A percentile compares a stretch with the other conserved stretches of the same genome.
These are phyloP conservation scores for Ptyas mucosa DNA, from an alignment of 2,113 vertebrate species.

Conservation along the genomic window DNA sequence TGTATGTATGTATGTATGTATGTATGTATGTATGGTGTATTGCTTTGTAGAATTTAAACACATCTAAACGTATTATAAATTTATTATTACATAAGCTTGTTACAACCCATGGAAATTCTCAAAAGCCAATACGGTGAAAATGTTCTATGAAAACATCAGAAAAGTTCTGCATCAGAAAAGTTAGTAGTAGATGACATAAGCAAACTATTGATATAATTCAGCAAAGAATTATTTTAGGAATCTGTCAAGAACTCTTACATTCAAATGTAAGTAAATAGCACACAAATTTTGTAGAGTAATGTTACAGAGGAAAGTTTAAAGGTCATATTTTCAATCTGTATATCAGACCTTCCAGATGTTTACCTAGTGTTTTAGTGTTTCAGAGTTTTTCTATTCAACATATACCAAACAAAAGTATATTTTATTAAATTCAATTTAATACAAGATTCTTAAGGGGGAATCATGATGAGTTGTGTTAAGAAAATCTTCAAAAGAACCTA, in stretches of 20 bases:
- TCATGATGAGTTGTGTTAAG: not conserved
- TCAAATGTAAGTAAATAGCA: not conserved
- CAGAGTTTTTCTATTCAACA: not conserved
- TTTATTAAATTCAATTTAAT: not conserved
- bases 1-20: no score
- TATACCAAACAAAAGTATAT: not conserved
- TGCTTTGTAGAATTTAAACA: not conserved
- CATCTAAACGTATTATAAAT: not conserved
- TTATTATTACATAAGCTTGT: not conserved
- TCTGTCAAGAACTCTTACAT: not conserved
- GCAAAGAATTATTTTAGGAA: slow-evolving; percentile 1
- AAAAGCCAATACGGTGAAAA: not conserved
- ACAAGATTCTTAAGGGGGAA: not conserved
- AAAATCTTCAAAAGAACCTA: not conserved
- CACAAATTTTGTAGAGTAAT: not conserved
- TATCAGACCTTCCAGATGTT: not conserved
- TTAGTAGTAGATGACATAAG: slow-evolving; percentile 15
- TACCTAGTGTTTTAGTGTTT: not conserved
- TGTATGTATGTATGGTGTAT: no score
- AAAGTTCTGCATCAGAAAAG: slow-evolving; percentile 13
- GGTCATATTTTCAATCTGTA: not conserved
- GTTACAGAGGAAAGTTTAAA: not conserved
- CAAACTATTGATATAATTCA: not conserved
- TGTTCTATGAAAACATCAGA: not conserved
- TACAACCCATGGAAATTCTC: not conserved